Conservation (phyloP, 2,888 invertebrate genomes). For the Apotomis capreana region DNA sequence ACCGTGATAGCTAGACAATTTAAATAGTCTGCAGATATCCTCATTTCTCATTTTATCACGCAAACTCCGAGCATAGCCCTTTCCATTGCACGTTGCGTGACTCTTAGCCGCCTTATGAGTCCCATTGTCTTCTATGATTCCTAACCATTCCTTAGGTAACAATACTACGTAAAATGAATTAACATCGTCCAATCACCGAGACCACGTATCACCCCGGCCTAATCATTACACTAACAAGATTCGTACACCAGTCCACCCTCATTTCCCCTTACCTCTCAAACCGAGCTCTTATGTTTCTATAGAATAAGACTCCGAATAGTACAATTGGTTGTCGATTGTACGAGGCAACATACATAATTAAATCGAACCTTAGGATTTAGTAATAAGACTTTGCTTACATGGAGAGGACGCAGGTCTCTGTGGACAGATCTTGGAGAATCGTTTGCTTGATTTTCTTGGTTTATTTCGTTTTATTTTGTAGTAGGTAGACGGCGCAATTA, state of each 20-base stretch:
- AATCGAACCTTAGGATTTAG: not conserved
- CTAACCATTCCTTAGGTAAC: not conserved
- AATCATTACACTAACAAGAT: conserved; percentile 40
- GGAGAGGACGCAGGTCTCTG: conserved; percentile 1
- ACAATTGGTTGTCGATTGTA: conserved; percentile 11
- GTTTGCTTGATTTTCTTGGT: not conserved
- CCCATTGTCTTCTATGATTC: no score
- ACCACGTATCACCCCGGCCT: conserved; percentile 10
- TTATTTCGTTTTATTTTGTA: conserved; percentile 2
- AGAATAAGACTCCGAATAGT: not conserved
- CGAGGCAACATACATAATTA: not conserved
- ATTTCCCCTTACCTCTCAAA: not conserved
- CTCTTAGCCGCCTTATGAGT: no score
- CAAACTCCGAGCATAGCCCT: no score
- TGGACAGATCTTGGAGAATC: conserved; percentile 5
- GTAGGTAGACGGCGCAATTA: no score
- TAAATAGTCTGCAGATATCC: no score
- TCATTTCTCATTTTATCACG: no score
- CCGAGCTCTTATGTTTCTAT: not conserved
- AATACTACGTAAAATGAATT: conserved; percentile 15
- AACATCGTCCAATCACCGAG: conserved; percentile 19
- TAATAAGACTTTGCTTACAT: conserved; percentile 1
- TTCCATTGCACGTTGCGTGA: no score
- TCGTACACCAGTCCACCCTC: conserved; percentile 14
- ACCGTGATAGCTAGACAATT: no score